Evolutionary conservation across 2,113 vertebrate species (phyloP).

Genomic region (Urocitellus parryii): DNA sequence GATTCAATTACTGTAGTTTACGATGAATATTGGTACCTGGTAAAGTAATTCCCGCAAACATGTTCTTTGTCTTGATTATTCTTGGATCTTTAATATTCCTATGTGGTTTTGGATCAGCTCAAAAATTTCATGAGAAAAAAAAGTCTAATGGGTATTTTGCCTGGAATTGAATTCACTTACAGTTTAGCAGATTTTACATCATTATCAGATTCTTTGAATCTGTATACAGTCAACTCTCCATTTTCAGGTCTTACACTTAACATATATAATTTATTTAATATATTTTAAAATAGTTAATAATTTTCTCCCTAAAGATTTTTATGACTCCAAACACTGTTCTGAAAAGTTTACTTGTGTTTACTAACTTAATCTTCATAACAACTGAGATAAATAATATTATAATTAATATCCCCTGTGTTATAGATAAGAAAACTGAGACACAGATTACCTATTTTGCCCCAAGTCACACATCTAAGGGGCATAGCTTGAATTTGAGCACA

Average conservation of each 20-base stretch:
- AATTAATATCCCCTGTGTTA: not conserved
- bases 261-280: not conserved
- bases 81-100: not conserved
- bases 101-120: not conserved
- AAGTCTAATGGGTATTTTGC: not conserved
- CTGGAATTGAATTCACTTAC: slow-evolving; percentile 12
- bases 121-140: not conserved
- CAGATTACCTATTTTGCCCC: not conserved
- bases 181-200: not conserved
- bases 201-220: not conserved
- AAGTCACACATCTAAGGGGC: not conserved
- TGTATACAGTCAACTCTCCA: slow-evolving; percentile 1
- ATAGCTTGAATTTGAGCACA: not conserved
- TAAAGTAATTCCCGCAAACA: not conserved
- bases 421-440: not conserved
- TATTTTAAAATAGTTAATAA: slow-evolving; percentile 1
- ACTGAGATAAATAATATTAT: slow-evolving; percentile 1
- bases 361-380: not conserved
- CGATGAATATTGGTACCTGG: not conserved
- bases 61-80: not conserved
- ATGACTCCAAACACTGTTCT: not conserved
- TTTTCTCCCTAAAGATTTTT: slow-evolving; percentile 8
- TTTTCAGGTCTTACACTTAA: not conserved
- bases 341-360: not conserved
- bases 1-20: not conserved